phyloP scores from a whole-genome alignment of 2,113 vertebrate genomes.

The Carassius gibelio region DNA sequence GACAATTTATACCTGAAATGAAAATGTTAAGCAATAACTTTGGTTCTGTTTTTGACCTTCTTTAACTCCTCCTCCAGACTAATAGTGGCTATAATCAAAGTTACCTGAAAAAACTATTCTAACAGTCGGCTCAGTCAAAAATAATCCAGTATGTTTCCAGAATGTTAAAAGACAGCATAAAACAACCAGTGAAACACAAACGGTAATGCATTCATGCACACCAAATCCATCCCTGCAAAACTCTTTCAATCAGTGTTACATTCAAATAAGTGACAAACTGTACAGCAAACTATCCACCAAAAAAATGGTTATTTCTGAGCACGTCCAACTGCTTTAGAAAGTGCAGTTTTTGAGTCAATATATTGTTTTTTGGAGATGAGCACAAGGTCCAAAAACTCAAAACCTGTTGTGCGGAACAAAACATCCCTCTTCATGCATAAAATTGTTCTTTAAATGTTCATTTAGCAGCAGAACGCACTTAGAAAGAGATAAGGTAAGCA shows the following conservation, averaged over 20 bases:
- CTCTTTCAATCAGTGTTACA: background rate
- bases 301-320: background rate
- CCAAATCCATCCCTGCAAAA: background rate
- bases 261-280: conserved; percentile 22
- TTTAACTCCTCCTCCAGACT: background rate
- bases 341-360: conserved; percentile 2
- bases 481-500: background rate
- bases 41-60: background rate
- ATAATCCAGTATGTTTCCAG: background rate
- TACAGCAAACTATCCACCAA: background rate
- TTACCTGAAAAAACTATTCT: background rate
- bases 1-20: background rate
- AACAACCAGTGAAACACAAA: conserved; percentile 11
- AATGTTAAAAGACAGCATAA: conserved; percentile 21
- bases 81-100: background rate
- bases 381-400: background rate
- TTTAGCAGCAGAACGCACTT: background rate
- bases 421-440: background rate
- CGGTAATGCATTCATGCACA: background rate
- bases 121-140: background rate
- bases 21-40: background rate
- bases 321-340: background rate
- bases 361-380: background rate
- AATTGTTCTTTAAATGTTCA: background rate
- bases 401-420: background rate